Base-by-base conservation (phyloP, 2,888 invertebrate species). In the Sinodicranocentrus sp. region DNA sequence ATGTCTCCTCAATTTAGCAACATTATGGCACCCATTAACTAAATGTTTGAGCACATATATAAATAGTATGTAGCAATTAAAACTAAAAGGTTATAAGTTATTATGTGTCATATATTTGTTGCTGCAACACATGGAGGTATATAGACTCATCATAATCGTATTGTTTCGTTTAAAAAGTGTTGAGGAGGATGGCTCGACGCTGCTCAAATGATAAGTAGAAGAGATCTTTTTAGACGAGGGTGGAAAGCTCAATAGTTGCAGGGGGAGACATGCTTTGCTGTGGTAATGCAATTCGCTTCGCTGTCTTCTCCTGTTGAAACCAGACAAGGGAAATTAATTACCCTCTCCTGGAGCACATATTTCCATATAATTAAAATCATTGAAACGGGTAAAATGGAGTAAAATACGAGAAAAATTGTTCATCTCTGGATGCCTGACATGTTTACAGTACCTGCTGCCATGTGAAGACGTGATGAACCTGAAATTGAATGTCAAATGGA, bases 161-260 rank as follows among this genome's bases (percentile, higher is more conserved):
- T 52, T n/a, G 48, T 48, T 48, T n/a, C n/a, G 48, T 48, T 6
- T 33, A 33, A 48, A 48, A 48, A 48, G n/a, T 48, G 43, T 44
- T n/a, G 67, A 67, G n/a, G 44, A 43, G 1, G 68, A 71, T 10
- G 54, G 33, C 33, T 39, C 1, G 57, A 48, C 19, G 28, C 57
- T 44, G 48, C 25, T 75, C 23, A 28, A 25, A 43, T 61, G 19
- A 23, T 15, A 25, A 48, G n/a, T 10, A 57, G n/a, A 10, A 44
- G 79, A 79, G 79, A 79, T 79, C 79, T 28, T 57, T 65, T 85
- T 83, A 88, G 85, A 88, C 88, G 72, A 88, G 84, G 15, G 88
- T 88, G 28, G 88, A 88, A 85, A 88, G 88, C 87, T 88, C 88
- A 67, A 88, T 85, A 71, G 88, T 88, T 70, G 88, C 85, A 84